Conservation (phyloP, 2,888 invertebrate genomes). For the Mechanitis mazaeus region DNA sequence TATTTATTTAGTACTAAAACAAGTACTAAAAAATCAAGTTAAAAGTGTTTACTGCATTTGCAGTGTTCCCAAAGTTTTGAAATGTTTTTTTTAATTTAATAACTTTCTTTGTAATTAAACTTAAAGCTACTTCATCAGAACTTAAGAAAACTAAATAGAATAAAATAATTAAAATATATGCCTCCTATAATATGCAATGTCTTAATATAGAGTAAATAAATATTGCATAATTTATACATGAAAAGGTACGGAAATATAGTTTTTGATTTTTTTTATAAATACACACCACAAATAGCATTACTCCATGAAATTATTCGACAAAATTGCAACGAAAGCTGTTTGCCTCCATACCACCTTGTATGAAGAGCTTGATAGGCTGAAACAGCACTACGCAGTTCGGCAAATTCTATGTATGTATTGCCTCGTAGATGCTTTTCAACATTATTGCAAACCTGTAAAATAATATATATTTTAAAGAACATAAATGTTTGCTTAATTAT, state of each 20-base stretch:
- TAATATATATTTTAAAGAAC: neutral
- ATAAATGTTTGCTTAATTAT: too few relatives aligned
- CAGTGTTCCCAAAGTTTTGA: too few relatives aligned
- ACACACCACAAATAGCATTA: constrained; percentile 89
- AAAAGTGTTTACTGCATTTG: too few relatives aligned
- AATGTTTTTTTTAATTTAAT: too few relatives aligned
- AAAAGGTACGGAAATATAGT: neutral
- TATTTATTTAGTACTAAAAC: too few relatives aligned
- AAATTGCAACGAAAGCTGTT: constrained; percentile 88
- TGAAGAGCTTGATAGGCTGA: constrained; percentile 85
- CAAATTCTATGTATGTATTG: constrained; percentile 92
- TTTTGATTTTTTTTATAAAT: neutral
- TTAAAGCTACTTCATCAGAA: too few relatives aligned
- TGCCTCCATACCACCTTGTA: constrained; percentile 92
- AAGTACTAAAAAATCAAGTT: too few relatives aligned
- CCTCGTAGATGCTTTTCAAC: constrained; percentile 91
- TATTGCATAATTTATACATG: neutral
- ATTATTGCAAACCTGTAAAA: constrained; percentile 82
- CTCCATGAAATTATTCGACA: constrained; percentile 88
- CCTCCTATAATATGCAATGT: too few relatives aligned
- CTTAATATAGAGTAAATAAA: too few relatives aligned
- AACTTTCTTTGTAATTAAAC: too few relatives aligned
- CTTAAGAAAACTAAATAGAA: too few relatives aligned
- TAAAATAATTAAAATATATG: too few relatives aligned
- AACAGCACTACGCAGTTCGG: constrained; percentile 78